Evolutionary conservation across 2,113 vertebrate genomes (phyloP), one percentile per base, ranked within the genome.

Genomic region (Daubentonia madagascariensis): DNA sequence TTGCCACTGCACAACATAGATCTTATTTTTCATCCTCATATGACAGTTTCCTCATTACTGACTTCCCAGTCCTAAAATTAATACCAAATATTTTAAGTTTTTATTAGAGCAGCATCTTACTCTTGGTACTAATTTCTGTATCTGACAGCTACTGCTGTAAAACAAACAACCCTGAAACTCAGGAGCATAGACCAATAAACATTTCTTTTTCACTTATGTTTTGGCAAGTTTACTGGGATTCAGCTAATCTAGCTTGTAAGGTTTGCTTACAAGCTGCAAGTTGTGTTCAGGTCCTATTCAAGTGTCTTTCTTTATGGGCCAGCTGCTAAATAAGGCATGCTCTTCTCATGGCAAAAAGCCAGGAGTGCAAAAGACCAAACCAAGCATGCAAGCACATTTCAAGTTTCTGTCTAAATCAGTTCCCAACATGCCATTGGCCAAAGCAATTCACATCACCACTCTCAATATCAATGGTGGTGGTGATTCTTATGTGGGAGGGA

Each of bases 1-100:
- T 81, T 96, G 35, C 16, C 25, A 45, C 45, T 78, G 67, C 4
- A 23, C 13, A 57, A 87, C 43, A 78, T 6, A 90, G 32, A 59
- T 92, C n/a, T 85, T 75, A 11, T 89, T 94, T 92, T 86, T 76
- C 50, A 97, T 95, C 75, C 25, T 96, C 72, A 52, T 35, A 9
- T 52, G 75, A 72, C 9, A 63, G 2, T 70, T 45, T 75, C n/a
- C 40, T 91, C 35, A 32, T 63, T 59, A 14, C 18, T 8, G 78
- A 45, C 32, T 52, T 48, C 28, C 30, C 81, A 35, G 37, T 54
- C 14, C 57, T 61, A 16, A 85, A 78, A 86, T 67, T 72, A 91
- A 85, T 87, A 78, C 7, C 70, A 83, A 68, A 84, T 79, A 88
- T 37, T 76, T 48, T 63, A 94, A 54, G 17, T 57, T 84, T 73